Conservation (phyloP, 2,888 invertebrate species). For the Reticulitermes lucifugus region DNA sequence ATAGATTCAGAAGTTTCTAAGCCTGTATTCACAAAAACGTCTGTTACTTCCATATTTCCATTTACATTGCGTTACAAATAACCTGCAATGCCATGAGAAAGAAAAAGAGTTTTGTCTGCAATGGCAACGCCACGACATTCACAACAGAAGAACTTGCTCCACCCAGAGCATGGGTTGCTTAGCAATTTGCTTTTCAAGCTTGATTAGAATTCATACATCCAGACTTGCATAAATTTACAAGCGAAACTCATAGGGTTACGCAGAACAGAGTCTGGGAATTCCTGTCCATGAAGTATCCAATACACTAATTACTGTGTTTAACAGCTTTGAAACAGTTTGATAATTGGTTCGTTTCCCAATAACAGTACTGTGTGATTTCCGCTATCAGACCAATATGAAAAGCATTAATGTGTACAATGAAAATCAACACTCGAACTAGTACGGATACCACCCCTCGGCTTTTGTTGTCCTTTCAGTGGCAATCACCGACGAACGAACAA, state of each 20-base stretch:
- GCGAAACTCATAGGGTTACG: background rate
- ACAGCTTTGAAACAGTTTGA: background rate
- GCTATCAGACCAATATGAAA: background rate
- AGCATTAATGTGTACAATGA: constrained; percentile 13
- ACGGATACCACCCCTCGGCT: background rate
- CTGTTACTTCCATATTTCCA: no score
- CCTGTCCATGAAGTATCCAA: background rate
- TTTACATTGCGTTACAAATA: no score
- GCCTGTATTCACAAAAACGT: no score
- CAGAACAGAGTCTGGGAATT: no score
- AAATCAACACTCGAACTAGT: background rate
- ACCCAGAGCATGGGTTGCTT: no score
- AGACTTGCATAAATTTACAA: background rate
- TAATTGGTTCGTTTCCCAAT: background rate
- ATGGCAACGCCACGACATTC: no score
- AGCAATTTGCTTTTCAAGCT: no score
- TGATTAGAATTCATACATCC: no score
- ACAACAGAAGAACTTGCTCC: no score
- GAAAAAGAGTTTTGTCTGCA: no score
- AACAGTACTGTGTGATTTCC: background rate
- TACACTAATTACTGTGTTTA: background rate
- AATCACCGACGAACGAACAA: background rate
- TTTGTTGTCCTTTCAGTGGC: background rate
- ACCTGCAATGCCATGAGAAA: no score
- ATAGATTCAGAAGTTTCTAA: no score